Evolutionary conservation across 2,888 invertebrate species (phyloP).

Genomic region (Orthonevra nobilis): DNA sequence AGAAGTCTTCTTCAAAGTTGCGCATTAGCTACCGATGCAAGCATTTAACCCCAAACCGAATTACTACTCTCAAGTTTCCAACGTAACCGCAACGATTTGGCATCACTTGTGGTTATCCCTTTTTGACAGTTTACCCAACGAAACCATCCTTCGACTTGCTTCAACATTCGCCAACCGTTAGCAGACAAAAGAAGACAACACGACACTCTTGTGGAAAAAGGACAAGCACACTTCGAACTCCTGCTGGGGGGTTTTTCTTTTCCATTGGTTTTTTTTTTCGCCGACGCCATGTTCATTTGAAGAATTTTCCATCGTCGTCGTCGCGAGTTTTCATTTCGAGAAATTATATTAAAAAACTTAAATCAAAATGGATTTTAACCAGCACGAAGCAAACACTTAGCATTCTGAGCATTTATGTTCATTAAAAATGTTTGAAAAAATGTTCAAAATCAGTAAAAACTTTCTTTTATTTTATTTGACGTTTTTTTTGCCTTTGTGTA

Average conservation of each 20-base stretch:
- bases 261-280: conserved; percentile 74
- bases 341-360: conserved; percentile 27
- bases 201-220: neutral
- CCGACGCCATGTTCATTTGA: conserved; percentile 77
- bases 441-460: conserved; percentile 58
- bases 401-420: conserved; percentile 42
- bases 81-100: too few relatives aligned
- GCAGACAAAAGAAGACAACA: conserved; percentile 27
- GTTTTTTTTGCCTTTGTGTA: conserved; percentile 65
- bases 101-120: conserved; percentile 18
- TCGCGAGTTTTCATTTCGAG: conserved; percentile 50
- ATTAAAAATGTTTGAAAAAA: conserved; percentile 64
- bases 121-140: conserved; percentile 39
- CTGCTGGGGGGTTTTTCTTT: conserved; percentile 25
- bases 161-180: neutral
- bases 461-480: conserved; percentile 61
- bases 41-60: too few relatives aligned
- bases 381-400: conserved; percentile 38
- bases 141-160: neutral
- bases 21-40: too few relatives aligned
- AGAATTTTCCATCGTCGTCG: conserved; percentile 47
- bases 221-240: conserved; percentile 9
- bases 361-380: conserved; percentile 55
- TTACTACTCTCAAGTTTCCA: too few relatives aligned
- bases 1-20: too few relatives aligned